Evolutionary conservation across 2,888 invertebrate species (phyloP).

Genomic region (Stenoptilia bipunctidactyla): DNA sequence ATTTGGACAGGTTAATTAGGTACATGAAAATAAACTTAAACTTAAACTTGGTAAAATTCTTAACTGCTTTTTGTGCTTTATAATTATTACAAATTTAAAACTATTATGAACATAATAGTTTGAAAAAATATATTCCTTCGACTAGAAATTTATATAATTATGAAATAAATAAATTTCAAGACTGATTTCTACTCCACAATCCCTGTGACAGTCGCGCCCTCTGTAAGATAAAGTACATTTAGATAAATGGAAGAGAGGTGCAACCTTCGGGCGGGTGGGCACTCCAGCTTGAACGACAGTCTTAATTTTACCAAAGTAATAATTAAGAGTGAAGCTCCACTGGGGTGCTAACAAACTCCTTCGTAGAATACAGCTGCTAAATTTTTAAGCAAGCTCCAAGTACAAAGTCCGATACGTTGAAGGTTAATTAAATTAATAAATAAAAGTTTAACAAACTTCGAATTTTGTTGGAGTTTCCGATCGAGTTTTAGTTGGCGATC

Average conservation of each 20-base stretch:
- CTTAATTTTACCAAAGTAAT: constrained; percentile 73
- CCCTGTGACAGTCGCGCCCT: constrained; percentile 26
- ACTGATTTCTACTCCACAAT: constrained; percentile 15
- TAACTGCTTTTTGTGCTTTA: too few relatives aligned
- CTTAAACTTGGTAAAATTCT: too few relatives aligned
- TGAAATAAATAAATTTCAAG: too few relatives aligned
- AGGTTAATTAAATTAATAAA: constrained; percentile 64
- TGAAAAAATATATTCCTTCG: too few relatives aligned
- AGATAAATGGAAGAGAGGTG: constrained; percentile 61
- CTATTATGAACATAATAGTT: too few relatives aligned
- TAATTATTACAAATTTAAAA: too few relatives aligned
- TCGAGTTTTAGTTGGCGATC: too few relatives aligned
- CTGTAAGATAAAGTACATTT: constrained; percentile 65
- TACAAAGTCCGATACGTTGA: constrained; percentile 62
- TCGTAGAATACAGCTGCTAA: constrained; percentile 45
- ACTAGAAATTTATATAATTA: too few relatives aligned
- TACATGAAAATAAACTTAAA: too few relatives aligned
- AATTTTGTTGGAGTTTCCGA: too few relatives aligned
- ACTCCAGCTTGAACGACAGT: constrained; percentile 65
- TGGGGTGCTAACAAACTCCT: constrained; percentile 33
- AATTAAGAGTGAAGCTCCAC: constrained; percentile 69
- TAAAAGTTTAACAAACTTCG: constrained; percentile 18
- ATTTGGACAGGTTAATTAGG: too few relatives aligned
- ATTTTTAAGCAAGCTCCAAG: constrained; percentile 67
- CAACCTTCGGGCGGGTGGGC: constrained; percentile 54